Conservation (phyloP, 2,113 vertebrate species). For the Eulacestoma nigropectus region DNA sequence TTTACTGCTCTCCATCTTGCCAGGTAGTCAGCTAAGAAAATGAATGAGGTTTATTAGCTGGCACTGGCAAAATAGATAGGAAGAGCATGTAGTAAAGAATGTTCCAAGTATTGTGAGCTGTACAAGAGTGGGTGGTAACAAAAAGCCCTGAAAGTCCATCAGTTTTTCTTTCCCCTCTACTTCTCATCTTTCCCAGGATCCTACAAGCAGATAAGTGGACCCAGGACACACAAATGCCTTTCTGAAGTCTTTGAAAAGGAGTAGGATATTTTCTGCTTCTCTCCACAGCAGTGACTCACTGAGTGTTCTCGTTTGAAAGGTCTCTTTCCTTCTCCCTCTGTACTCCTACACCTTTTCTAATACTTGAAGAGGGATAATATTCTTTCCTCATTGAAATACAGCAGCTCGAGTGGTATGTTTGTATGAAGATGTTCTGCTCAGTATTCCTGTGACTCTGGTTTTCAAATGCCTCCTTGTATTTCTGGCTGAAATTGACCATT, state of each 20-base stretch:
- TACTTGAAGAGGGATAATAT: neutral
- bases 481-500: neutral
- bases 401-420: neutral
- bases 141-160: neutral
- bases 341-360: neutral
- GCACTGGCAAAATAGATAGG: slow-evolving; percentile 15
- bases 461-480: neutral
- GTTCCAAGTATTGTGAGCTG: neutral
- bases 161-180: neutral
- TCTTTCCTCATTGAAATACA: neutral
- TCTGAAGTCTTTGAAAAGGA: slow-evolving; percentile 1
- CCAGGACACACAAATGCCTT: neutral
- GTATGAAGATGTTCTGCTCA: neutral
- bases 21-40: slow-evolving; percentile 3
- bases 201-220: neutral
- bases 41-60: slow-evolving; percentile 26
- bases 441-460: neutral
- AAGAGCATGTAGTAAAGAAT: neutral
- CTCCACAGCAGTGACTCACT: neutral
- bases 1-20: neutral
- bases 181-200: neutral
- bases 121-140: neutral
- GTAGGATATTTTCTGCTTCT: neutral
- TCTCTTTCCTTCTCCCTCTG: neutral
- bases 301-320: neutral